Conservation (phyloP, 1,140 invertebrate species). For the Halyomorpha halys region DNA sequence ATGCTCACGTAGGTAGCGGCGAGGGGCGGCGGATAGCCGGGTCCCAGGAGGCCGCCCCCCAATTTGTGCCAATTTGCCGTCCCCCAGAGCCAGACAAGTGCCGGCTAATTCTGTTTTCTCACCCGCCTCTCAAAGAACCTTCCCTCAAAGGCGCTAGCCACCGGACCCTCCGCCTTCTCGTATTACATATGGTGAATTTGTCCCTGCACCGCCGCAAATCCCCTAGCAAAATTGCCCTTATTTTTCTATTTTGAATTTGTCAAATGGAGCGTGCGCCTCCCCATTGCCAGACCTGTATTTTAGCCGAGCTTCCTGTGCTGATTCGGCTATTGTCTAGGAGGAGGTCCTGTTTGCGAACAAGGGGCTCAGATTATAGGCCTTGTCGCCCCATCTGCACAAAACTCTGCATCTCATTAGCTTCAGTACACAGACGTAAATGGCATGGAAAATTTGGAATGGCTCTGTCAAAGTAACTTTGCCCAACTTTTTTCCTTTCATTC, state of each 20-base stretch:
- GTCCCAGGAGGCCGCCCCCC: constrained; percentile 7
- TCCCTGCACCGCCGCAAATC: background rate
- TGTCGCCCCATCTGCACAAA: background rate
- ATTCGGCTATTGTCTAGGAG: constrained; percentile 12
- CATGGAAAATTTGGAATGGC: too few relatives aligned
- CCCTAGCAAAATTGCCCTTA: constrained; percentile 6
- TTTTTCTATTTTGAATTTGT: constrained; percentile 19
- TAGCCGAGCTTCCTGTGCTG: constrained; percentile 1
- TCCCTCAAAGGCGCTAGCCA: background rate
- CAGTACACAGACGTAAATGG: too few relatives aligned
- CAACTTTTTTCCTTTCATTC: too few relatives aligned
- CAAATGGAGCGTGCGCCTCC: constrained; percentile 11
- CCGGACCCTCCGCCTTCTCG: background rate
- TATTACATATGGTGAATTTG: constrained; percentile 5
- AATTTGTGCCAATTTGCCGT: constrained; percentile 17
- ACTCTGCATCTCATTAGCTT: too few relatives aligned
- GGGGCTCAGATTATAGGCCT: background rate
- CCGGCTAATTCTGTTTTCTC: constrained; percentile 18
- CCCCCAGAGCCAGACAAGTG: constrained; percentile 7
- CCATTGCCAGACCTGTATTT: background rate
- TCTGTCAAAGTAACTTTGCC: too few relatives aligned
- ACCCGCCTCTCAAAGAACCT: constrained; percentile 3
- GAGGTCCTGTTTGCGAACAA: background rate
- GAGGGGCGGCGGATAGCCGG: background rate
- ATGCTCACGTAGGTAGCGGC: constrained; percentile 13